These are phyloP conservation scores for rat (Rattus norvegicus) DNA, from an alignment of 2,113 vertebrate species.

Conservation along the genomic window DNA sequence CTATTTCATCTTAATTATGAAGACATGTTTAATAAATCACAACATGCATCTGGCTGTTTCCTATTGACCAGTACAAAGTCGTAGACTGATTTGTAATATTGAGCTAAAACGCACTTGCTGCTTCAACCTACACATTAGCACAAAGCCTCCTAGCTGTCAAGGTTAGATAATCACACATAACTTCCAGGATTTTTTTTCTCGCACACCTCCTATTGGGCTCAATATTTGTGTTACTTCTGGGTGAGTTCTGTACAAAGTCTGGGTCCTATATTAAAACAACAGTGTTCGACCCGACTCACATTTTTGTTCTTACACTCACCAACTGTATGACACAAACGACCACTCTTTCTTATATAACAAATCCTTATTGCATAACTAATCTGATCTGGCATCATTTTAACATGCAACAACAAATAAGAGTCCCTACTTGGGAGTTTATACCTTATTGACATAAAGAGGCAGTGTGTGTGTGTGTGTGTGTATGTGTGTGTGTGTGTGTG, in stretches of 20 bases:
- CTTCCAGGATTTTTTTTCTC: background rate
- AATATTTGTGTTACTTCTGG: background rate
- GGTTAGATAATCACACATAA: constrained; percentile 15
- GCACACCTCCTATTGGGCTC: background rate
- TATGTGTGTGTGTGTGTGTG: too few relatives aligned
- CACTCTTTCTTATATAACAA: background rate
- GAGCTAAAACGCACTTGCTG: background rate
- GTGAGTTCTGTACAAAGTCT: background rate
- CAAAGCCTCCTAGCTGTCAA: background rate
- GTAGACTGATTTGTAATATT: background rate
- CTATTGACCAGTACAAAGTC: background rate
- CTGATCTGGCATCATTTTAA: background rate
- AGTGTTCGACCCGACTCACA: background rate
- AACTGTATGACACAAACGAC: background rate
- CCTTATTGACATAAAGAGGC: background rate
- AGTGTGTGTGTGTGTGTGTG: too few relatives aligned
- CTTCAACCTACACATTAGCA: background rate
- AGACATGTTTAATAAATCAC: constrained; percentile 56
- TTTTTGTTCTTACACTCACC: background rate
- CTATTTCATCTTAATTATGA: constrained; percentile 38
- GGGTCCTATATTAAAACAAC: background rate
- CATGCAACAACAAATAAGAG: background rate
- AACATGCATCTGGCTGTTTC: constrained; percentile 5
- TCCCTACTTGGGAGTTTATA: background rate
- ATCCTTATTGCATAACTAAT: background rate